Evolutionary conservation across 92 coral and sea anemone genomes (phyloP), one percentile per base, ranked within the genome.

Genomic region (Metridium senile): DNA sequence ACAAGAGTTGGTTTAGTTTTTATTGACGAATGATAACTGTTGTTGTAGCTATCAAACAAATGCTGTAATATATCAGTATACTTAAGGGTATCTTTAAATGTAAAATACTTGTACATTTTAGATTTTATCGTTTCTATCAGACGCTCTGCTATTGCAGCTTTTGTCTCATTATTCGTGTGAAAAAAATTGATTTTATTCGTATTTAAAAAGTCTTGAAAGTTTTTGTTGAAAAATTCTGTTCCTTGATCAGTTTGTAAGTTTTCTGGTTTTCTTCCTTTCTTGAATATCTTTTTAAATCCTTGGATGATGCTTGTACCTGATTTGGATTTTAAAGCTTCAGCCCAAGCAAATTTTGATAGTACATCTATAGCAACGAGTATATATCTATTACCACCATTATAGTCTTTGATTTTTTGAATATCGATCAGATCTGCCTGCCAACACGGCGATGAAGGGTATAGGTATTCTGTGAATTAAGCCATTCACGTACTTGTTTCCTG

Each of bases 351-450:
- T 27, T 78, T 78, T 0, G 82, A 78, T 9, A 78, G 68, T n/a
- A 68, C 28, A 59, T 78, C 82, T 2, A 78, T 78, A 11, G 31
- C 28, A 8, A 78, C 74, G 8, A 78, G 47, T 18, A 78, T 51
- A 26, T 82, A 82, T 29, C 75, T 13, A 43, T 84, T 39, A 26
- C 78, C 83, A 30, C 57, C 35, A 77, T 77, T 76, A 33, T 65
- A 78, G 28, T 31, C 31, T 59, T 27, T 52, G 18, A 84, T 65
- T 22, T 52, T 67, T 35, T 62, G 74, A 33, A 77, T 77, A 26
- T 82, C 86, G n/a, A 65, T 72, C 17, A 82, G 47, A 23, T 82
- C 87, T 26, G 71, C 64, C 54, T 84, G 84, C 84, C 84, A 84
- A 32, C 34, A 9, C 74, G 51, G 71, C 74, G 62, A 39, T 80